phyloP scores from a whole-genome alignment of 2,113 vertebrate species.

The Elgaria multicarinata region DNA sequence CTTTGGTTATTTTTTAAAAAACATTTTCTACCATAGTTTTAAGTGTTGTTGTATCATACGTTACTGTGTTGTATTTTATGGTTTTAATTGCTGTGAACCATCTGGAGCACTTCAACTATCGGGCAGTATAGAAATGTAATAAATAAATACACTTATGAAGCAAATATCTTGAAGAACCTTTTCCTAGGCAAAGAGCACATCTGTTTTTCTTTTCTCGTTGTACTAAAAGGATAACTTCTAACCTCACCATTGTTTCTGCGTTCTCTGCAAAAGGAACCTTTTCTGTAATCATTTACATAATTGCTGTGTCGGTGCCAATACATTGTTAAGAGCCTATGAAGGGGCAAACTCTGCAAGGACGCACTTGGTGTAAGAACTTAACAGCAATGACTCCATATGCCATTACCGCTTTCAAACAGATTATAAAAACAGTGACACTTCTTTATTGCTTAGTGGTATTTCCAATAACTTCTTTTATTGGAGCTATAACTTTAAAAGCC shows the following conservation, averaged over 20 bases:
- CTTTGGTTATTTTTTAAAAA: too few relatives aligned
- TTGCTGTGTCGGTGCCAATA: slow-evolving; percentile 13
- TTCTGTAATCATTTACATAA: not conserved
- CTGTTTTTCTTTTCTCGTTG: not conserved
- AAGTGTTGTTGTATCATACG: too few relatives aligned
- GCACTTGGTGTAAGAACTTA: not conserved
- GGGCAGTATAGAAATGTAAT: too few relatives aligned
- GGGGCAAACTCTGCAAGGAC: not conserved
- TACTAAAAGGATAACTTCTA: not conserved
- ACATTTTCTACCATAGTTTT: too few relatives aligned
- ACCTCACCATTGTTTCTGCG: not conserved
- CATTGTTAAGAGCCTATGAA: not conserved
- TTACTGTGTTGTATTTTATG: too few relatives aligned
- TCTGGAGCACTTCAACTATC: too few relatives aligned
- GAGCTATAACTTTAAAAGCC: not conserved
- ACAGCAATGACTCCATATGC: slow-evolving; percentile 1
- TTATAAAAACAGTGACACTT: not conserved
- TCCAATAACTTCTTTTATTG: not conserved
- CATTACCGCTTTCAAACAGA: not conserved
- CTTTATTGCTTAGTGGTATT: slow-evolving; percentile 5
- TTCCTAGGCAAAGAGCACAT: not conserved
- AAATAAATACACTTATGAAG: not conserved
- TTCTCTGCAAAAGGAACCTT: not conserved
- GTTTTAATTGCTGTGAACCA: too few relatives aligned
- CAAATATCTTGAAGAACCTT: not conserved